These are phyloP conservation scores for Eurytoma adleriae DNA, from an alignment of 2,888 invertebrate species.

Conservation along the genomic window DNA sequence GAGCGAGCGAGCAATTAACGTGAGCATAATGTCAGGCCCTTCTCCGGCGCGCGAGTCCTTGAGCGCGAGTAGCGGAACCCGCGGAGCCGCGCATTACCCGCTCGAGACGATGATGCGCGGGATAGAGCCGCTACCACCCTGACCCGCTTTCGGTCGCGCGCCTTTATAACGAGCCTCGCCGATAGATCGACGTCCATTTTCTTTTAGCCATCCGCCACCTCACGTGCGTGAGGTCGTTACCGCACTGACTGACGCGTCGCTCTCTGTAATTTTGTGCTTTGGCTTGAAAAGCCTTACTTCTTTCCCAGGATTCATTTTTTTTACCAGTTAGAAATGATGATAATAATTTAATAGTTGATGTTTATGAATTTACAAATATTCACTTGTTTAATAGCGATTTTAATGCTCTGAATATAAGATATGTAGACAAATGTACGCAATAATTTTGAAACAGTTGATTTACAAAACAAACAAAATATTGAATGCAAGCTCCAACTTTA, in stretches of 20 bases:
- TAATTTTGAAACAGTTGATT: neutral
- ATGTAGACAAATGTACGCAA: too few relatives aligned
- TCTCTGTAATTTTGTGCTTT: too few relatives aligned
- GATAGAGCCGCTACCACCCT: slow-evolving; percentile 22
- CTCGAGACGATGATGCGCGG: slow-evolving; percentile 8
- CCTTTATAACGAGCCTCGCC: neutral
- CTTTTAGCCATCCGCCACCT: neutral
- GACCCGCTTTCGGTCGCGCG: slow-evolving; percentile 31
- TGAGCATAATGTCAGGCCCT: slow-evolving; percentile 36
- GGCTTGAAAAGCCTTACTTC: too few relatives aligned
- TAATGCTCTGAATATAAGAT: too few relatives aligned
- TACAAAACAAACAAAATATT: neutral
- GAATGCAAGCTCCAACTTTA: neutral
- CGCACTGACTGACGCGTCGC: too few relatives aligned
- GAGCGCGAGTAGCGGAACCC: slow-evolving; percentile 35
- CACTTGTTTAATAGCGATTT: too few relatives aligned
- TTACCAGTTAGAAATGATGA: too few relatives aligned
- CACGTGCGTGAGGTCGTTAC: too few relatives aligned
- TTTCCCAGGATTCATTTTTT: too few relatives aligned
- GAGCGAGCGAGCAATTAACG: slow-evolving; percentile 32
- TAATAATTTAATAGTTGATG: too few relatives aligned
- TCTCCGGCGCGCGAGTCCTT: slow-evolving; percentile 17
- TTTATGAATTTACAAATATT: too few relatives aligned
- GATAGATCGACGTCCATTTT: slow-evolving; percentile 28
- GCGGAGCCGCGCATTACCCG: slow-evolving; percentile 1